Evolutionary conservation across 2,888 invertebrate genomes (phyloP).

Genomic region (Lumbricus terrestris): DNA sequence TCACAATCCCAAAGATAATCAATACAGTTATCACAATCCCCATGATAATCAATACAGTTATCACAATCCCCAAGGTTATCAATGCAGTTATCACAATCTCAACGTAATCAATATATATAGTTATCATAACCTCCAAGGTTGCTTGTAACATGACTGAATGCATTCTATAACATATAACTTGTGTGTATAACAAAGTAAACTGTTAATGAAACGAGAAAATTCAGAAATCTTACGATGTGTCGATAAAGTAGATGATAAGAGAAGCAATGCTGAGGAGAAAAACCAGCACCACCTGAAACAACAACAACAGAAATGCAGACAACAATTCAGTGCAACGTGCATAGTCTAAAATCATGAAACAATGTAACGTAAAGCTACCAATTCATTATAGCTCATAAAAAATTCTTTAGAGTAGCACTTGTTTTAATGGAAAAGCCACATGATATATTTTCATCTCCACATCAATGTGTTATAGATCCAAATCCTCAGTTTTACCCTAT

Average conservation of each 20-base stretch:
- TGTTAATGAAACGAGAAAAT: not conserved
- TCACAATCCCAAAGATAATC: not conserved
- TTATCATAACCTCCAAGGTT: no score
- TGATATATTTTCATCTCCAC: no score
- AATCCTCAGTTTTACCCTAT: no score
- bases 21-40: no score
- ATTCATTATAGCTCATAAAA: not conserved
- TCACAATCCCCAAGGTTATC: not conserved
- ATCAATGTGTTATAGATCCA: no score
- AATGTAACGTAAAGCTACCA: not conserved
- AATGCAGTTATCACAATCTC: not conserved
- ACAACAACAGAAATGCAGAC: not conserved
- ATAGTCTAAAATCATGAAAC: not conserved
- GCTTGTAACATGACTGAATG: not conserved
- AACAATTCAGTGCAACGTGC: no score
- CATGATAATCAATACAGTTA: not conserved
- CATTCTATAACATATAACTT: not conserved
- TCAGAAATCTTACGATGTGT: slow-evolving; percentile 74
- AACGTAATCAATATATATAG: no score
- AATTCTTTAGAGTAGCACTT: no score
- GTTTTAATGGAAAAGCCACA: no score
- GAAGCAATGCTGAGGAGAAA: slow-evolving; percentile 99
- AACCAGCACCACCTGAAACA: slow-evolving; percentile 95
- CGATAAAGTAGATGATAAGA: slow-evolving; percentile 99
- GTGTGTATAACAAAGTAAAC: not conserved